phyloP scores from a whole-genome alignment of 2,797 vertebrate genomes.

The Threskiornis aethiopicus region DNA sequence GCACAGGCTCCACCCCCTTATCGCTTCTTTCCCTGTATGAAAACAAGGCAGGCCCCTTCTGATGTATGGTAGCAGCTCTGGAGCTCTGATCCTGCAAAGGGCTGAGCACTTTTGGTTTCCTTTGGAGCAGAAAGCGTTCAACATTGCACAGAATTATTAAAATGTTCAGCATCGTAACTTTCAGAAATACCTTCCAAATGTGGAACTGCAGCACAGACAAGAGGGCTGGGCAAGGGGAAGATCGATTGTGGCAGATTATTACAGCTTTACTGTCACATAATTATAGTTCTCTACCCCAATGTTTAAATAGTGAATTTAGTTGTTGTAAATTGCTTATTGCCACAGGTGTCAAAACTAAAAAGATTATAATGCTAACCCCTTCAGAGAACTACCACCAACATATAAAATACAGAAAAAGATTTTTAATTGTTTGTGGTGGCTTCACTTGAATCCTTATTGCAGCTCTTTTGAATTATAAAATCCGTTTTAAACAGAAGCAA shows the following conservation, averaged over 20 bases:
- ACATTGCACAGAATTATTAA: neutral
- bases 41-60: neutral
- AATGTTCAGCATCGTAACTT: slow-evolving; percentile 28
- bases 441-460: neutral
- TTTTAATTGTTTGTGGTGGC: slow-evolving; percentile 32
- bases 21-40: neutral
- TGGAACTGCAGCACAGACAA: slow-evolving; percentile 55
- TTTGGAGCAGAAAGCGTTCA: neutral
- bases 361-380: slow-evolving; percentile 13
- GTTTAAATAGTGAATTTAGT: slow-evolving; percentile 63
- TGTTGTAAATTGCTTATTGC: slow-evolving; percentile 55
- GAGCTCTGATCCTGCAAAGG: neutral
- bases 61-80: neutral
- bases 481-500: neutral
- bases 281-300: slow-evolving; percentile 54
- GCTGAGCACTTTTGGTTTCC: neutral
- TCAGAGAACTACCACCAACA: slow-evolving; percentile 39
- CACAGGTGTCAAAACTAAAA: slow-evolving; percentile 66
- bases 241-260: slow-evolving; percentile 64
- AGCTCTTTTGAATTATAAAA: neutral
- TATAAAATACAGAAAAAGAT: neutral
- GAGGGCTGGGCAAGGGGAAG: slow-evolving; percentile 63
- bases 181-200: slow-evolving; percentile 54
- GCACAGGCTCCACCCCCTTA: neutral
- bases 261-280: slow-evolving; percentile 64